Conservation (phyloP, 2,888 invertebrate species). For the Dascillus cervinus region DNA sequence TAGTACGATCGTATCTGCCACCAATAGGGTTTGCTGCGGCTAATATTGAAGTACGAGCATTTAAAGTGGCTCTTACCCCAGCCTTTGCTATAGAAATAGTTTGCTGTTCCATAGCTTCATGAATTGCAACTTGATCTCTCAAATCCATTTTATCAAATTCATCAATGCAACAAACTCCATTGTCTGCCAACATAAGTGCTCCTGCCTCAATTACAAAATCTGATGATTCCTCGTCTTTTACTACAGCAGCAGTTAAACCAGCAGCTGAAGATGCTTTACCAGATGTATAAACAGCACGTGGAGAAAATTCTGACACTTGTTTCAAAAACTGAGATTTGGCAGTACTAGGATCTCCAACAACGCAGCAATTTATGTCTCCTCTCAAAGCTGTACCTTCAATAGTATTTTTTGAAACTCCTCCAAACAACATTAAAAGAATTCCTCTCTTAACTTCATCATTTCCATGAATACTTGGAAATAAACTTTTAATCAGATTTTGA, state of each 20-base stretch:
- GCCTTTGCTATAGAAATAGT: constrained; percentile 98
- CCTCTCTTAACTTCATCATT: constrained; percentile 92
- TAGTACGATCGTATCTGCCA: constrained; percentile 92
- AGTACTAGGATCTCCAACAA: constrained; percentile 98
- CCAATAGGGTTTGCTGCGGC: constrained; percentile 98
- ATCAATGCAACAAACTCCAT: constrained; percentile 97
- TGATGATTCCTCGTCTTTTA: constrained; percentile 93
- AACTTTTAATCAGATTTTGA: constrained; percentile 78
- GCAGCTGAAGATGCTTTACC: constrained; percentile 98
- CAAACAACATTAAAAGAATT: constrained; percentile 90
- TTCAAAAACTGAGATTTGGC: constrained; percentile 97
- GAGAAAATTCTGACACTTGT: constrained; percentile 87
- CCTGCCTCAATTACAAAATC: constrained; percentile 99
- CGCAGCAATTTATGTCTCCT: constrained; percentile 95
- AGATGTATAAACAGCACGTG: constrained; percentile 95
- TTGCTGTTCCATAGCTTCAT: constrained; percentile 99
- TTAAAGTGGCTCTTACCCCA: constrained; percentile 92
- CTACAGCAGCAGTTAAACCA: constrained; percentile 97
- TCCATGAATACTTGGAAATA: constrained; percentile 96
- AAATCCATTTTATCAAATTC: constrained; percentile 99
- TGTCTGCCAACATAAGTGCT: constrained; percentile 98
- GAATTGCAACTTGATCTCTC: constrained; percentile 96
- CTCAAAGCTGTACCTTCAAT: constrained; percentile 83
- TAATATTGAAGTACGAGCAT: constrained; percentile 94
- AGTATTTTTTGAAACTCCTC: constrained; percentile 93